Base-by-base conservation (phyloP, 1,140 invertebrate species). In the Pseudomyrmex flavicornis region DNA sequence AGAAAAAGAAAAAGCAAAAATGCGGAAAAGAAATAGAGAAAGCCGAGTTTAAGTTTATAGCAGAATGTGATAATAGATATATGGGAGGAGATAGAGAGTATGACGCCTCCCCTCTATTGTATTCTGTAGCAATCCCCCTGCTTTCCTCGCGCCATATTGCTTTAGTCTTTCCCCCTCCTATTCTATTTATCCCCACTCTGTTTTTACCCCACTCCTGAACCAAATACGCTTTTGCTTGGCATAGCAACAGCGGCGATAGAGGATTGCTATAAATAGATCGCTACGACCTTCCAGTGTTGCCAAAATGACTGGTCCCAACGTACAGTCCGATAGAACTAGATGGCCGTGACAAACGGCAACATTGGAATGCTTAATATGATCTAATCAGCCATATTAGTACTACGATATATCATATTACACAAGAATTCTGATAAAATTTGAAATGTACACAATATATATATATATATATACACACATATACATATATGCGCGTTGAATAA, bases 211-310 rank as follows among this genome's bases (percentile, higher is more conserved):
- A 75, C 79, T 54, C 68, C 3, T 54, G 35, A 44, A 56, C 50
- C 48, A 66, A 75, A 85, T 85, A 79, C 90, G 82, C 87, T 83
- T 85, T 76, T 75, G 69, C 65, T 79, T 76, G 72, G 91, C 90
- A 91, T 93, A 92, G 91, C 91, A 92, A 93, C 92, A 93, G 88
- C 90, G 70, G 84, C 89, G 91, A 92, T 91, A 93, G 89, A 88
- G 87, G 75, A 58, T 85, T 88, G 59, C 90, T 93, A 91, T 91
- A 91, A 90, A 91, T 92, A 92, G 90, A 91, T 89, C 70, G 69
- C 83, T 75, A 84, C 44, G 84, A 83, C 75, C 69, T 83, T 90
- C 72, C 92, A 86, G 85, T 56, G 92, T 93, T 92, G 92, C 91
- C 92, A 91, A 91, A 91, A 89, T 85, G 59, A 88, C 86, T 88